Percentiles rank a stretch among this genome's conserved stretches.
phyloP scores from a whole-genome alignment of 2,797 vertebrate species.

The Heteromormyrus szaboi region DNA sequence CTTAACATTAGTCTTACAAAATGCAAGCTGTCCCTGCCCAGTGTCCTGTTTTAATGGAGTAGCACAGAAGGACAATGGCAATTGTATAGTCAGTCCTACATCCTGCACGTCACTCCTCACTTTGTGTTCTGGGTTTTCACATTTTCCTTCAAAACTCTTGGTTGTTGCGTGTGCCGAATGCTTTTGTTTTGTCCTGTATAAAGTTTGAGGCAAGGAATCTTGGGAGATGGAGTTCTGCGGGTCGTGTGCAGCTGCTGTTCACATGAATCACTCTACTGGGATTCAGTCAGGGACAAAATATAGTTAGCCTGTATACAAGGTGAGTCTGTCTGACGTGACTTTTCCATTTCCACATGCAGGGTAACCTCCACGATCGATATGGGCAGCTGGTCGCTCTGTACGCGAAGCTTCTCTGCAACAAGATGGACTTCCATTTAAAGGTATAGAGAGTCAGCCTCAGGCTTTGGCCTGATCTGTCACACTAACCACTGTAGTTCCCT shows the following conservation, averaged over 20 bases:
- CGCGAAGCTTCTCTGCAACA: conserved; percentile 78
- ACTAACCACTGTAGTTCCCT: not conserved
- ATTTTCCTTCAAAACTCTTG: not conserved
- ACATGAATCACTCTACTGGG: not conserved
- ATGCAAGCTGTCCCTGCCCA: not conserved
- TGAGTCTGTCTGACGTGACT: not conserved
- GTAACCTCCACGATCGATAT: conserved; percentile 79
- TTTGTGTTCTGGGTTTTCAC: not conserved
- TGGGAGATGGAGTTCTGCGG: not conserved
- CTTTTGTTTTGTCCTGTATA: not conserved
- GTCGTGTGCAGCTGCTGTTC: not conserved
- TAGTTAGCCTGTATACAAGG: too few species aligned
- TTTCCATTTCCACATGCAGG: conserved; percentile 52
- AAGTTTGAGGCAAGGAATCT: not conserved
- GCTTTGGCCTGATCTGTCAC: not conserved
- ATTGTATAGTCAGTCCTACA: not conserved
- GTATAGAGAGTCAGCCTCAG: conserved; percentile 44
- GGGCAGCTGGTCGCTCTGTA: conserved; percentile 84
- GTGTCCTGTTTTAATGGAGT: not conserved
- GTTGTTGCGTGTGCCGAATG: not conserved
- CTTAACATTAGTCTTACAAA: not conserved
- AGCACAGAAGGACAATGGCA: not conserved
- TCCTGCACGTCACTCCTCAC: not conserved
- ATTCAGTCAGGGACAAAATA: not conserved
- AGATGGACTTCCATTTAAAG: conserved; percentile 90